These are phyloP conservation scores for Nothocercus julius DNA, from an alignment of 2,113 vertebrate genomes.

Conservation along the genomic window DNA sequence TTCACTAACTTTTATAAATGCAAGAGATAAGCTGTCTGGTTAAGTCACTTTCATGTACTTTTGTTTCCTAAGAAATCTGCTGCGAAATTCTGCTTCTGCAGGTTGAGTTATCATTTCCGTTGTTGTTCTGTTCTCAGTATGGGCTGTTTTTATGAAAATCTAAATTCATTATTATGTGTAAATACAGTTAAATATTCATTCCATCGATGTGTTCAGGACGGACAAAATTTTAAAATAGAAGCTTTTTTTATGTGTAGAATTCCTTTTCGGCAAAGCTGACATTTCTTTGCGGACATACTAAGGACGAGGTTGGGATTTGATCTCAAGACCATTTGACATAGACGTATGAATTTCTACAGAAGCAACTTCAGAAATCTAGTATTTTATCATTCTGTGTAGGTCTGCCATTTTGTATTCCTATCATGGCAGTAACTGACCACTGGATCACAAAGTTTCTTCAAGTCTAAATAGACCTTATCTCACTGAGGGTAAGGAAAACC, in stretches of 20 bases:
- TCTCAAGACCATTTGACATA: neutral
- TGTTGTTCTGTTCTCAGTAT: neutral
- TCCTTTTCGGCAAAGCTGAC: neutral
- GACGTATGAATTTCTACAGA: neutral
- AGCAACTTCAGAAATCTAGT: neutral
- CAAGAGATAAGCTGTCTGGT: neutral
- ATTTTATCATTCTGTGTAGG: neutral
- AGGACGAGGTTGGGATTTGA: neutral
- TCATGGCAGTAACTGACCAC: neutral
- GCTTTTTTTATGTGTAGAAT: neutral
- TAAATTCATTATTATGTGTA: neutral
- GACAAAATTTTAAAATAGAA: neutral
- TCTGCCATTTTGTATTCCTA: neutral
- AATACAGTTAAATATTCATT: neutral
- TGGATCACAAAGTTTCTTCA: neutral
- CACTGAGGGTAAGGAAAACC: neutral
- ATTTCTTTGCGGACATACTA: neutral
- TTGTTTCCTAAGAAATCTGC: neutral
- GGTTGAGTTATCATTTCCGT: neutral
- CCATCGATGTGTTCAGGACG: neutral
- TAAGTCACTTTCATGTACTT: neutral
- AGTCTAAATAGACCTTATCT: neutral
- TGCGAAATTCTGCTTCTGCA: neutral
- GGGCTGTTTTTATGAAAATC: neutral
- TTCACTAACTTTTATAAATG: neutral